Percentiles rank a stretch among this genome's conserved stretches.
Conservation (phyloP, 2,113 vertebrate genomes). For the Alethe castanea region DNA sequence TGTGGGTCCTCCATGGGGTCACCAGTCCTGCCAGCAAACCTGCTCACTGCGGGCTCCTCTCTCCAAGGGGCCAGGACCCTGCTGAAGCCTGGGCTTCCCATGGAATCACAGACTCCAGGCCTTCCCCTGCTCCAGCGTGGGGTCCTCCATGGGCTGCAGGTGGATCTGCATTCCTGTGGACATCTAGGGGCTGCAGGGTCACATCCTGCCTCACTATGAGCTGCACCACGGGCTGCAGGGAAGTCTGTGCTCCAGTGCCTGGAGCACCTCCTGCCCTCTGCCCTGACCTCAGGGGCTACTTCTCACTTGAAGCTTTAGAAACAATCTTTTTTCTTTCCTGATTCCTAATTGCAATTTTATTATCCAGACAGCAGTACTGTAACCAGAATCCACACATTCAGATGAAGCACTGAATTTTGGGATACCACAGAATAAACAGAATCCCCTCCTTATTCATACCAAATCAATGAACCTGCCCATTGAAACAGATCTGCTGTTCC, state of each 20-base stretch:
- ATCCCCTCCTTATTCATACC: background rate
- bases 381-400: background rate
- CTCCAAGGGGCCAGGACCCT: background rate
- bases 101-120: background rate
- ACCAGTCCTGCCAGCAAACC: background rate
- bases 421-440: background rate
- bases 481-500: background rate
- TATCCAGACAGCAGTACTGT: background rate
- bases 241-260: background rate
- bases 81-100: background rate
- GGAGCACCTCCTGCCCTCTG: background rate
- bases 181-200: background rate
- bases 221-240: rapidly evolving
- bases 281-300: background rate
- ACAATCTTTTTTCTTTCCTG: background rate
- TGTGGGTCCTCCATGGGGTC: background rate
- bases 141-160: background rate
- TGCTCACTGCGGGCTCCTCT: rapidly evolving
- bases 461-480: background rate
- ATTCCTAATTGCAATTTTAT: background rate
- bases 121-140: background rate
- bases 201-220: background rate
- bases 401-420: background rate
- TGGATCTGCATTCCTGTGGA: background rate
- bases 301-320: background rate